Conservation (phyloP, 2,888 invertebrate genomes). For the Mylabris sibirica region DNA sequence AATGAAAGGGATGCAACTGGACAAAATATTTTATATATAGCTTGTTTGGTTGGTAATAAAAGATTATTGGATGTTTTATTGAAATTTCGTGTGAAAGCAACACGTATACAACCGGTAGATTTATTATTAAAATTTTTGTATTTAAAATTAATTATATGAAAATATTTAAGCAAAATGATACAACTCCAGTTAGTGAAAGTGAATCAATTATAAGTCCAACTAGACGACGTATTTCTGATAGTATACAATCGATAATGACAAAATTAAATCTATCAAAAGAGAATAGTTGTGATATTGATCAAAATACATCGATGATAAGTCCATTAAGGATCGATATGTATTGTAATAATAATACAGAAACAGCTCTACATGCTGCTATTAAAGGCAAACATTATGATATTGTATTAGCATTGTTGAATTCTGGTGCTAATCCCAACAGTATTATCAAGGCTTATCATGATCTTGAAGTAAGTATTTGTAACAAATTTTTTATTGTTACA, state of each 20-base stretch:
- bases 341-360: constrained; percentile 80
- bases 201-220: constrained; percentile 64
- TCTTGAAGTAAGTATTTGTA: constrained; percentile 52
- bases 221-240: constrained; percentile 81
- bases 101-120: constrained; percentile 52
- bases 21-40: constrained; percentile 89
- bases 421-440: constrained; percentile 85
- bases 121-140: neutral
- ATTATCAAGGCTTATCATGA: constrained; percentile 66
- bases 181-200: constrained; percentile 52
- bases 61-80: constrained; percentile 80
- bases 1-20: constrained; percentile 90
- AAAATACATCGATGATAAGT: constrained; percentile 63
- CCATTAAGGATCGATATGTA: constrained; percentile 78
- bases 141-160: constrained; percentile 22
- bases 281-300: constrained; percentile 57
- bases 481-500: no score
- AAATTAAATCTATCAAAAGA: constrained; percentile 74
- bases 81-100: constrained; percentile 72
- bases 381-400: constrained; percentile 78
- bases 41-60: constrained; percentile 83
- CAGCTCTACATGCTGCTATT: constrained; percentile 83
- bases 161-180: constrained; percentile 58
- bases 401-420: constrained; percentile 72
- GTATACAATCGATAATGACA: constrained; percentile 88